Percentiles rank a stretch among this genome's conserved stretches.
phyloP scores from a whole-genome alignment of 2,797 vertebrate species.

The Onychomys leucogaster region DNA sequence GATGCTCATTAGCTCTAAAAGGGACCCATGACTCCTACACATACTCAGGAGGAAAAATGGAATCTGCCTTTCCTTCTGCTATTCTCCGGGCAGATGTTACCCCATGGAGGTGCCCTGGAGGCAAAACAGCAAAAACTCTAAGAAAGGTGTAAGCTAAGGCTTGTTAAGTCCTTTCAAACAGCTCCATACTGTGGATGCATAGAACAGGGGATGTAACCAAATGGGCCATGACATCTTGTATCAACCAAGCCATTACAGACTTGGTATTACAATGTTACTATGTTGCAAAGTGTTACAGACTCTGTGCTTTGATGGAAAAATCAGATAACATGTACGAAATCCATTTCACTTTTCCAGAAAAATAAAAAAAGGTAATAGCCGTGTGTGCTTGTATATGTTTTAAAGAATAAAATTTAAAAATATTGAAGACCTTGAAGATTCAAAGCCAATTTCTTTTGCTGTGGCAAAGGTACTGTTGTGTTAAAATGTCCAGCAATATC shows the following conservation, averaged over 20 bases:
- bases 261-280: not conserved
- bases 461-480: not conserved
- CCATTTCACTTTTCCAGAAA: slow-evolving; percentile 5
- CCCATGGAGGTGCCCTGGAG: not conserved
- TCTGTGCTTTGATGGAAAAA: not conserved
- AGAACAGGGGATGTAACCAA: too few species aligned
- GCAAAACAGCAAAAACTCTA: not conserved
- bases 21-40: not conserved
- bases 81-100: not conserved
- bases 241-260: not conserved
- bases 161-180: not conserved
- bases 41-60: not conserved
- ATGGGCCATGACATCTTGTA: too few species aligned
- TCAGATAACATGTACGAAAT: not conserved
- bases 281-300: not conserved
- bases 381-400: not conserved
- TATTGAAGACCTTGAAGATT: not conserved
- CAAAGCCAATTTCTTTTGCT: slow-evolving; percentile 32
- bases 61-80: not conserved
- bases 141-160: not conserved
- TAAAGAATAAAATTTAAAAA: not conserved
- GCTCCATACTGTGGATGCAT: not conserved
- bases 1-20: not conserved
- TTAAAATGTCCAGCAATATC: not conserved
- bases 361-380: not conserved